phyloP scores from a whole-genome alignment of 2,113 vertebrate genomes.

The Grammomys surdaster region DNA sequence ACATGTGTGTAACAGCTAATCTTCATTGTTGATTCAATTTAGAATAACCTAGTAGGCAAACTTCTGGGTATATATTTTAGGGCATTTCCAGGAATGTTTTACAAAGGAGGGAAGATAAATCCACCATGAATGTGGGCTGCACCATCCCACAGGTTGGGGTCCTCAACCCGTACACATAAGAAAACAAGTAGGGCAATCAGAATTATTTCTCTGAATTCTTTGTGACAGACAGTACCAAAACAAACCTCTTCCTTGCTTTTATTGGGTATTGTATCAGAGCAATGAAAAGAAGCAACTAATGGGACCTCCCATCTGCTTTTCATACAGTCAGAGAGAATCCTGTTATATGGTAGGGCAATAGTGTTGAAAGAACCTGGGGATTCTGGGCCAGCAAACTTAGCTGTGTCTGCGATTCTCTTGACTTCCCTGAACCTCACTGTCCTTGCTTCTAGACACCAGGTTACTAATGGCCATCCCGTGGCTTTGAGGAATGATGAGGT shows the following conservation, averaged over 20 bases:
- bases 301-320: not conserved
- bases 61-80: not conserved
- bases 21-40: not conserved
- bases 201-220: not conserved
- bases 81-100: not conserved
- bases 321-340: not conserved
- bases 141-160: not conserved
- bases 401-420: not conserved
- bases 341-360: not conserved
- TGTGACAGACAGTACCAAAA: not conserved
- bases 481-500: not conserved
- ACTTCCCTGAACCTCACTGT: conserved; percentile 7
- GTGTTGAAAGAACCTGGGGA: not conserved
- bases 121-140: not conserved
- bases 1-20: not conserved
- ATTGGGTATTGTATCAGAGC: not conserved
- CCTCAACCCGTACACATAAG: not conserved
- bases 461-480: not conserved
- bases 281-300: not conserved
- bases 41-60: not conserved
- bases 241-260: not conserved
- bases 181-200: not conserved
- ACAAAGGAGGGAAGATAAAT: not conserved
- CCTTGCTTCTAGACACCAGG: not conserved
- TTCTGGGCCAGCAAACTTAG: not conserved